Evolutionary conservation across 2,113 vertebrate species (phyloP), one percentile per base, ranked within the genome.

Genomic region (Cyprichromis sp.): DNA sequence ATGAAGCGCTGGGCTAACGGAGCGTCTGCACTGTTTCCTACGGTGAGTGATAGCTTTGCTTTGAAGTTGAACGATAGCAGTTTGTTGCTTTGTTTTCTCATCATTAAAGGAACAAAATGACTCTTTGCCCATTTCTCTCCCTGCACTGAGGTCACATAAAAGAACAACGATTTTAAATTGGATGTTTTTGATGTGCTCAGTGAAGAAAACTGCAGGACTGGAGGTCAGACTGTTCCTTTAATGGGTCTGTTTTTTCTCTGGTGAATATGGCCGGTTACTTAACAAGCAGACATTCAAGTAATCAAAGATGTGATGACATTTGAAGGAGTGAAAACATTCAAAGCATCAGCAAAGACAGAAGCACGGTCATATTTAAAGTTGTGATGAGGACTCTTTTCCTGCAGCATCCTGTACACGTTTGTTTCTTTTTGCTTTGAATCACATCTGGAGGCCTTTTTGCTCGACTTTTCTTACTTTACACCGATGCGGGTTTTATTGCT

Each of bases 211-310:
- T 47, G 42, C 13, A 29, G 36, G 82, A 54, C 42, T 87, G 17
- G 66, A 85, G 50, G n/a, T 38, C 71, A 19, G 4, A 1, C 17
- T 42, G 31, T 89, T 82, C 87, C 82, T 85, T 4, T 83, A 52
- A 63, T 17, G 29, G 9, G 2, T 81, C 26, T 40, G 42, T 68
- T 63, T 81, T 31, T 50, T 66, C 36, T 83, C 80, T 59, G n/a
- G 57, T 47, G 68, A 76, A 80, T 36, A 52, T 36, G 29, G 19
- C 31, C 14, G 24, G 73, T 88, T 84, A 88, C 7, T 59, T 26
- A 52, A 7, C n/a, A 50, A 88, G 83, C 81, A 80, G 76, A 76
- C 34, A 59, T 85, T 84, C 45, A 34, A 52, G 66, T 53, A 29
- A 76, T 76, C 5, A 13, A 12, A 71, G 66, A 82, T 31, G 83